Conservation (phyloP, 2,888 invertebrate genomes). For the Hypomecis punctinalis region DNA sequence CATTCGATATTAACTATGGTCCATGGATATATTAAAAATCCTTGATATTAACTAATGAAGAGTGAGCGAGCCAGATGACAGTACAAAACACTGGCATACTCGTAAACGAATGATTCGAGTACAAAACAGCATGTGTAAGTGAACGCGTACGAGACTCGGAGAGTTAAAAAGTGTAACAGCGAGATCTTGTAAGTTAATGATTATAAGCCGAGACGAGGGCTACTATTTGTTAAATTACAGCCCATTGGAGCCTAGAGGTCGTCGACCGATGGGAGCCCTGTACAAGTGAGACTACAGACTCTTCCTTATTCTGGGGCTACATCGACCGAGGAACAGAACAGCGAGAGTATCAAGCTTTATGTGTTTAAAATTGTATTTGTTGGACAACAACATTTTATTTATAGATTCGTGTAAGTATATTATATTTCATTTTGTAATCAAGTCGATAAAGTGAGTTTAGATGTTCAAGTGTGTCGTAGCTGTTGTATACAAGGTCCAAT, state of each 20-base stretch:
- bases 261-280: constrained; percentile 51
- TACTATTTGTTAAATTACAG: constrained; percentile 56
- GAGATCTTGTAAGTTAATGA: constrained; percentile 56
- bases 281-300: constrained; percentile 31
- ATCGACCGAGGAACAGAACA: background rate
- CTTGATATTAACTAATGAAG: no score
- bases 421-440: no score
- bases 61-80: no score
- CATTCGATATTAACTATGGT: no score
- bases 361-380: no score
- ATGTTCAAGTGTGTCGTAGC: no score
- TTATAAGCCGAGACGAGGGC: constrained; percentile 46
- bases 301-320: background rate
- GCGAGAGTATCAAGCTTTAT: no score
- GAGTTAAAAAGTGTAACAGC: constrained; percentile 34
- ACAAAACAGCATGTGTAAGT: constrained; percentile 4
- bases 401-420: no score
- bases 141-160: constrained; percentile 23
- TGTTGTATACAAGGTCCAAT: no score
- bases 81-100: background rate
- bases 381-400: no score
- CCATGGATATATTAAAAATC: no score
- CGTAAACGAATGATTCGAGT: background rate
- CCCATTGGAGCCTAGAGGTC: constrained; percentile 55
- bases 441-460: no score